Evolutionary conservation across 2,113 vertebrate species (phyloP).

Genomic region (Perca schrenkii): DNA sequence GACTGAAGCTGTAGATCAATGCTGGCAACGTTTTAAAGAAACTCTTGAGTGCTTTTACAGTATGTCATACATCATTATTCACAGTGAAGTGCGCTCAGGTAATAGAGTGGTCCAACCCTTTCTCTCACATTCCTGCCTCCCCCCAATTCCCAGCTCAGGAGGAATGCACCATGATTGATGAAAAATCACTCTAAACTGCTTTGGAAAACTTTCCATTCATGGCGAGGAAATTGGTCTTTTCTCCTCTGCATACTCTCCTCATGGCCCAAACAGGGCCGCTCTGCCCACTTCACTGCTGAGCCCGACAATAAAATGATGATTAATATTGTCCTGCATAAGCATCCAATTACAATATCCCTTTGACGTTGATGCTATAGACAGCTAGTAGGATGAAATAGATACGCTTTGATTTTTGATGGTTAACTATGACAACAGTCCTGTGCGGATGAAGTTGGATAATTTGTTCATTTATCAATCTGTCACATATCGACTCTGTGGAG

Average conservation of each 20-base stretch:
- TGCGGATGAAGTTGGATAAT: constrained; percentile 66
- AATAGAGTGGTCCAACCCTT: constrained; percentile 86
- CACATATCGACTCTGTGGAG: constrained; percentile 68
- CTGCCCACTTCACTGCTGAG: constrained; percentile 73
- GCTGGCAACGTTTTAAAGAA: constrained; percentile 84
- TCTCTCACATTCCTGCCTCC: too few species aligned
- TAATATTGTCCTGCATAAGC: constrained; percentile 79
- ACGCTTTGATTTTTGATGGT: constrained; percentile 78
- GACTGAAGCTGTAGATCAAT: constrained; percentile 82
- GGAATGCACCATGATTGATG: constrained; percentile 93
- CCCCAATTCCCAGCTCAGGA: constrained; percentile 85
- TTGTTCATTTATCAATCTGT: constrained; percentile 84
- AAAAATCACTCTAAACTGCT: constrained; percentile 92
- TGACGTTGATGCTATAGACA: constrained; percentile 79
- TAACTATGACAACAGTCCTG: constrained; percentile 68
- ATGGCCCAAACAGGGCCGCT: constrained; percentile 74
- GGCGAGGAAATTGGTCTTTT: constrained; percentile 92
- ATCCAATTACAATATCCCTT: constrained; percentile 76
- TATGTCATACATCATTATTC: constrained; percentile 92
- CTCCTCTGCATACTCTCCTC: constrained; percentile 87
- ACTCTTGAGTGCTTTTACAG: constrained; percentile 88
- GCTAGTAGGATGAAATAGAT: constrained; percentile 65
- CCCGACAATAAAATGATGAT: constrained; percentile 81
- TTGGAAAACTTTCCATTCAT: constrained; percentile 95
- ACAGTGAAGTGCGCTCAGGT: constrained; percentile 88